Evolutionary conservation across 2,797 vertebrate genomes (phyloP), one percentile per base, ranked within the genome.

Genomic region (Diplodus sargus): DNA sequence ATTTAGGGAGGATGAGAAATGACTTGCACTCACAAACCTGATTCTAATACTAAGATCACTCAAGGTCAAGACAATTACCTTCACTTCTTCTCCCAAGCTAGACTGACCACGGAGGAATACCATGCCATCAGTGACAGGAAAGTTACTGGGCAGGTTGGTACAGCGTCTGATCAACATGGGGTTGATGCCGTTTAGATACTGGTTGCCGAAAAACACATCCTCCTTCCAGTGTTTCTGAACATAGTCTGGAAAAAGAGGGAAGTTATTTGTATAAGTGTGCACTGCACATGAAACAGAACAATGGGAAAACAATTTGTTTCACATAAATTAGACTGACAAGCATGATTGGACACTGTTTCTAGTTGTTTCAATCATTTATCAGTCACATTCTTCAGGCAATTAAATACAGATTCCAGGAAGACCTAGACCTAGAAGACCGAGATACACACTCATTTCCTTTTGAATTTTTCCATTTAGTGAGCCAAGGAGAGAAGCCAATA

Each of bases 131-230:
- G 88, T 71, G 30, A 94, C 90, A 3, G 90, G 89, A 11, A 95
- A 86, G 57, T 91, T 93, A 0, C 0, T 0, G 0, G 93, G 94
- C 34, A 93, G 67, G 28, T 48, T 16, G 47, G 53, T 71, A 45
- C 91, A 93, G 6, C 80, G 57, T 52, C 2, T 28, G 70, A 94
- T 93, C 89, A 94, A 10, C 0, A 84, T 89, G 78, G 93, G 93
- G 74, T 95, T 92, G 51, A 77, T 12, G 6, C 93, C 92, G 43
- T 94, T 94, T 23, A 94, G 83, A 74, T 23, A 92, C 86, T 94
- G 94, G 80, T 90, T 89, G 42, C 82, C 92, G 28, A 94, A 94
- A 22, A 94, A 89, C 3, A 17, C 57, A 28, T 95, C 91, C 0
- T 93, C 83, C 59, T 70, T 84, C 93, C 94, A 94, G 6, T 94